Evolutionary conservation across 2,797 vertebrate species (phyloP).

Genomic region (Mormyrops attenuatus): DNA sequence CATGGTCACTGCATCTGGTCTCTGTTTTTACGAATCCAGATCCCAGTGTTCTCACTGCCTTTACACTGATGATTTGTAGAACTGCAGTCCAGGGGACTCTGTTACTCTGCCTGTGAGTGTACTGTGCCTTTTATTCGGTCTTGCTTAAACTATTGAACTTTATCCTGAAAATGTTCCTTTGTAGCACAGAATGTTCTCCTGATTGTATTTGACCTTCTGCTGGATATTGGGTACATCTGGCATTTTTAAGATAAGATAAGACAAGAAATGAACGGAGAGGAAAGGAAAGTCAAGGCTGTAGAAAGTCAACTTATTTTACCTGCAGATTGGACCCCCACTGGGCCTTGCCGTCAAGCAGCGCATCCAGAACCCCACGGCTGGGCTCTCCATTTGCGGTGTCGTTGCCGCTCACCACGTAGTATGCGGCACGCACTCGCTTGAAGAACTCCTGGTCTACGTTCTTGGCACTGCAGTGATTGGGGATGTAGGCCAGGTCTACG

Average conservation of each 20-base stretch:
- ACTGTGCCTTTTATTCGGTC: neutral
- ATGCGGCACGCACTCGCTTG: conserved; percentile 83
- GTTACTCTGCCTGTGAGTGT: neutral
- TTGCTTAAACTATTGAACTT: neutral
- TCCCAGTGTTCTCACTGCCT: neutral
- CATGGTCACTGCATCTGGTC: neutral
- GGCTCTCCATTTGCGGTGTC: conserved; percentile 82
- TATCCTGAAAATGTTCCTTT: neutral
- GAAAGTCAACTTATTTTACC: conserved; percentile 58
- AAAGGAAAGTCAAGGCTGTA: neutral
- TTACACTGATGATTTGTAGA: neutral
- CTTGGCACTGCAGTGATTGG: conserved; percentile 97
- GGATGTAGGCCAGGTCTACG: conserved; percentile 95
- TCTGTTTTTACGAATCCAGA: neutral
- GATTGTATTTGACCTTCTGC: neutral
- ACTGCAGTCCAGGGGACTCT: neutral
- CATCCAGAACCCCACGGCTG: conserved; percentile 82
- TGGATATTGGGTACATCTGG: neutral
- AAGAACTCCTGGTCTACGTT: conserved; percentile 97
- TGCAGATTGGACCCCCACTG: conserved; percentile 97
- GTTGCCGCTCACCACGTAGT: conserved; percentile 96
- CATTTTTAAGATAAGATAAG: neutral
- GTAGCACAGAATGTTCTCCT: neutral
- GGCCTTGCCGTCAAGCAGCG: conserved; percentile 89
- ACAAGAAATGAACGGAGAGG: neutral